Evolutionary conservation across 2,113 vertebrate genomes (phyloP), one percentile per base, ranked within the genome.

Genomic region (Cheirogaleus medius): DNA sequence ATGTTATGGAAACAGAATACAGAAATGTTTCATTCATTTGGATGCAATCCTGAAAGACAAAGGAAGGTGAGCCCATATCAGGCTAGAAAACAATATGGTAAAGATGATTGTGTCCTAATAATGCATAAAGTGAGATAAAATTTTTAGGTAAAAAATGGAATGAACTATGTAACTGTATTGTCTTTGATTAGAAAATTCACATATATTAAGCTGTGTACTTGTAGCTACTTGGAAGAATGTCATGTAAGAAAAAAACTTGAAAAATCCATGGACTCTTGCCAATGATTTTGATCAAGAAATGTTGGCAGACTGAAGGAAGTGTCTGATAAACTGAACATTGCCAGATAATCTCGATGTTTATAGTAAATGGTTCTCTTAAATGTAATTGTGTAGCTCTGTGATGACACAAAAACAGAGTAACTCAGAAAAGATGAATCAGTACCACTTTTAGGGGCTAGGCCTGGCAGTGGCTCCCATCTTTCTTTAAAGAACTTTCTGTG

Each of bases 251-350:
- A 58, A 90, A 87, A 90, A 49, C 68, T 95, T 87, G 73, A 73
- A 97, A 95, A 92, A 56, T 37, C 8, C 15, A 6, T 69, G 82
- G 47, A 81, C 37, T 78, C 69, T 94, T 76, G 86, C 93, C 97
- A 97, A 34, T 44, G 34, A 92, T 78, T 93, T 97, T 91, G 77
- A 91, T 81, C 44, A 78, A 80, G 84, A 15, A 88, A 93, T 83
- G 54, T 42, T 95, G 94, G 83, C 78, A 91, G 78, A 86, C 78
- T 44, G 44, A 91, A 92, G 21, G n/a, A 66, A 87, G 14, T 94
- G 37, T 85, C 89, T 96, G 66, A 86, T 83, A 89, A 94, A 91
- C 37, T 85, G 85, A 93, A 86, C 29, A 29, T 93, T 96, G 86
- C 87, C 92, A 96, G 73, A 83, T 74, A 85, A 49, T 85, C 78